Percentiles rank a stretch among this genome's conserved stretches.
Evolutionary conservation across 30 jellyfish, hydroid and myxozoan species (phyloP).

Genomic region (Aurelia aurita complex sp. Pacific): DNA sequence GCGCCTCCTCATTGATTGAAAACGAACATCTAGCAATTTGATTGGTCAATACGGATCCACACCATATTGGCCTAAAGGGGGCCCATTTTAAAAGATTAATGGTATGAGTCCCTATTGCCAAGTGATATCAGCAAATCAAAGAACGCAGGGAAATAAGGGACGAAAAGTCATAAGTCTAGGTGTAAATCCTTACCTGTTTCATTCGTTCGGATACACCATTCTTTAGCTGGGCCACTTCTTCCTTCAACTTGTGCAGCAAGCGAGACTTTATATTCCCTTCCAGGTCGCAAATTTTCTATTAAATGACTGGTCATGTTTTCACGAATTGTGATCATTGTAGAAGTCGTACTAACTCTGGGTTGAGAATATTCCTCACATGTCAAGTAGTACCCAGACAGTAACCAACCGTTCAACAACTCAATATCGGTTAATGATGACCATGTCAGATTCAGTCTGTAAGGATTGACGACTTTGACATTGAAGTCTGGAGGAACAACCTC

Average conservation of each 20-base stretch:
- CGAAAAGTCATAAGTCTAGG: too few relatives aligned
- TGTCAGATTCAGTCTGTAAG: slow-evolving; percentile 3
- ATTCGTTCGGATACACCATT: slow-evolving; percentile 45
- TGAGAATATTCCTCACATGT: slow-evolving; percentile 1
- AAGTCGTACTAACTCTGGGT: neutral
- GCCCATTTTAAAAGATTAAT: too few relatives aligned
- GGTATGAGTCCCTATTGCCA: too few relatives aligned
- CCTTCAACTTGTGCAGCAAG: slow-evolving; percentile 54
- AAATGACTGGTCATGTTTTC: neutral
- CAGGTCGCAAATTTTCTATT: slow-evolving; percentile 28
- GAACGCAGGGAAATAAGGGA: too few relatives aligned
- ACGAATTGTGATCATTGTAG: neutral
- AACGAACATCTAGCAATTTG: too few relatives aligned
- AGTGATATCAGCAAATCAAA: too few relatives aligned
- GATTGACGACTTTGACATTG: slow-evolving; percentile 2
- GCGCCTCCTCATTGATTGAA: too few relatives aligned
- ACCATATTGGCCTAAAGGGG: too few relatives aligned
- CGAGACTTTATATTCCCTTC: slow-evolving; percentile 42
- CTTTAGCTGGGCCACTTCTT: slow-evolving; percentile 39
- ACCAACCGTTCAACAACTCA: slow-evolving; percentile 70
- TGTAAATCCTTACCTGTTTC: slow-evolving; percentile 29
- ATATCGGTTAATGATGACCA: slow-evolving; percentile 66
- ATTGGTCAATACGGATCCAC: too few relatives aligned
- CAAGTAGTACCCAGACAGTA: slow-evolving; percentile 48
- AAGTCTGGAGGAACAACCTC: slow-evolving; percentile 48